Conservation (phyloP, 2,797 vertebrate genomes). For the Moxostoma hubbsi region DNA sequence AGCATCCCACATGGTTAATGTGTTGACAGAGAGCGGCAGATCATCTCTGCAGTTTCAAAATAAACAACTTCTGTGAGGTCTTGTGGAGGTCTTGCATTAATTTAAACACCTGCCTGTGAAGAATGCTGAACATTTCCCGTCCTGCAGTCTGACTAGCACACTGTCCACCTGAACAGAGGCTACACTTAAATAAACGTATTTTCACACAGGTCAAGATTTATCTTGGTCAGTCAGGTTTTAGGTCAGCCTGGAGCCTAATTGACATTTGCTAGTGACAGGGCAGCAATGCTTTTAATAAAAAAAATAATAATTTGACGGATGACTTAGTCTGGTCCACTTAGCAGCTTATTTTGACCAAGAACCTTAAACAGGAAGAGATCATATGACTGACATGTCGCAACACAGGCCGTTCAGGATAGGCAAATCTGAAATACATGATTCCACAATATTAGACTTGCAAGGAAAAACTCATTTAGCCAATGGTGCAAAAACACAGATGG, state of each 20-base stretch:
- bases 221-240: background rate
- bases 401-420: no score
- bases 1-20: no score
- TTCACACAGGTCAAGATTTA: background rate
- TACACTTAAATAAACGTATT: slow-evolving; percentile 68
- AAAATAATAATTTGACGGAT: no score
- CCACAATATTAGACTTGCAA: no score
- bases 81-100: slow-evolving; percentile 54
- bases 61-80: slow-evolving; percentile 29
- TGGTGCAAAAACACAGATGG: no score
- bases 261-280: background rate
- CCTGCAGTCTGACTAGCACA: slow-evolving; percentile 62
- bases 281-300: background rate
- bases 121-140: slow-evolving; percentile 76
- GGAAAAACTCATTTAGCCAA: no score
- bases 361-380: background rate
- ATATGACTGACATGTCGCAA: background rate
- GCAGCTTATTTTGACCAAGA: background rate
- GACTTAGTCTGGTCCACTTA: background rate
- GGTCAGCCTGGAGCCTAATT: background rate
- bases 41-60: slow-evolving; percentile 20
- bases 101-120: slow-evolving; percentile 82
- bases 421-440: no score
- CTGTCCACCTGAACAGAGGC: slow-evolving; percentile 74
- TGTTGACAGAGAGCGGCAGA: no score